phyloP scores from a whole-genome alignment of 2,797 vertebrate genomes.

The Macrochelys suwanniensis region DNA sequence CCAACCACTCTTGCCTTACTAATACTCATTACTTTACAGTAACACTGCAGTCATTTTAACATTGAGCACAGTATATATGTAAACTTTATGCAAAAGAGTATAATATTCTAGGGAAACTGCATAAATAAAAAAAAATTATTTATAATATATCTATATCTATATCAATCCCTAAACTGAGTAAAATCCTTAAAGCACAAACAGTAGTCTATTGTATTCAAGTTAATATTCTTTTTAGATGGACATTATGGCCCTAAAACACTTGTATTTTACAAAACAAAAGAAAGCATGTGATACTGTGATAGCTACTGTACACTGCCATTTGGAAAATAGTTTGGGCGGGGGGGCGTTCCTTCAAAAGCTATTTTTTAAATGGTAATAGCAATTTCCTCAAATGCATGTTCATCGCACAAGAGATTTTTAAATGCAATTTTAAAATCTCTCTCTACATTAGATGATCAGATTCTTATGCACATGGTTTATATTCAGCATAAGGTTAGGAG shows the following conservation, averaged over 20 bases:
- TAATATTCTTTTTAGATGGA: slow-evolving; percentile 30
- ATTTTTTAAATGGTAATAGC: neutral
- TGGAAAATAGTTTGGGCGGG: neutral
- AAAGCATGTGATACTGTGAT: neutral
- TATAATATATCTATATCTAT: neutral
- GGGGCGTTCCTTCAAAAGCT: neutral
- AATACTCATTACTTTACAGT: neutral
- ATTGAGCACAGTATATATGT: neutral
- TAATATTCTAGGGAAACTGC: neutral
- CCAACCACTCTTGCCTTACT: neutral
- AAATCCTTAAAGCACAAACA: slow-evolving; percentile 31
- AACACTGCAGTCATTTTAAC: slow-evolving; percentile 16
- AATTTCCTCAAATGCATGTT: neutral
- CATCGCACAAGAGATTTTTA: neutral
- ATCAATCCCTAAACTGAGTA: neutral
- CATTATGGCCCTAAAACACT: slow-evolving; percentile 29
- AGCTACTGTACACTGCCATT: neutral
- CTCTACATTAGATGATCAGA: neutral
- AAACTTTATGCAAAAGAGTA: slow-evolving; percentile 20
- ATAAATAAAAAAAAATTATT: too few relatives aligned
- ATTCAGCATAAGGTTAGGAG: slow-evolving; percentile 4
- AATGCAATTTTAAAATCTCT: neutral
- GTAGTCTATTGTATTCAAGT: slow-evolving; percentile 5
- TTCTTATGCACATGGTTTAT: neutral
- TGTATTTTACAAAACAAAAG: slow-evolving; percentile 18